Base-by-base conservation (phyloP, 53 echinoderm and acorn worm species). In the Crossaster papposus region DNA sequence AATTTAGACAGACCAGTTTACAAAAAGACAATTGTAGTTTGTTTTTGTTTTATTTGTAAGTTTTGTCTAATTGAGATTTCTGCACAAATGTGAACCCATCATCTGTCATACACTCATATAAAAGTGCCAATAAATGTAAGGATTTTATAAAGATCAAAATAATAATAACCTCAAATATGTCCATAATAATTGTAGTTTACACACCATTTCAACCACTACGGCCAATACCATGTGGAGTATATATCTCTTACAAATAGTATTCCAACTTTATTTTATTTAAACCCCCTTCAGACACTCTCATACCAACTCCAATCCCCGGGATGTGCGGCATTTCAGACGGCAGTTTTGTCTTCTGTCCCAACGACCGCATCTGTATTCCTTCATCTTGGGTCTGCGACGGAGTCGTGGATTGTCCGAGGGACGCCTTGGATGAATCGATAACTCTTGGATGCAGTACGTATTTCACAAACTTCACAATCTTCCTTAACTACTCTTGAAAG, bases 401-500 rank as follows among this genome's bases (percentile, higher is more conserved):
- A 35, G 54, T 83, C 18, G 89, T 94, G 23, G 94, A 94, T 52
- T 94, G 94, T 36, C 94, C 94, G 4, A 23, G 81, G 15, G 94
- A 85, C 54, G 34, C 70, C 13, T 89, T 81, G 50, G 94, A 94
- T 72, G 94, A 94, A 79, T 81, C 90, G 15, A 29, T 31, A n/a
- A n/a, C 35, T 71, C 51, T 30, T 72, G 84, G 84, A 84, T 84
- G 84, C 51, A 72, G 84, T 84, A 84, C 72, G 84, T 72, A 28
- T 11, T 3, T 68, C 28, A 10, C 68, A 14, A 3, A n/a, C n/a
- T n/a, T n/a, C n/a, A n/a, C n/a, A n/a, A n/a, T n/a, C n/a, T n/a
- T n/a, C n/a, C n/a, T n/a, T 44, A 44, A 44, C 44, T 44, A 9
- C 1, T 44, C 1, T n/a, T n/a, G n/a, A n/a, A n/a, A n/a, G n/a